Evolutionary conservation across 2,113 vertebrate species (phyloP).

Genomic region (Neolamprologus fasciatus): DNA sequence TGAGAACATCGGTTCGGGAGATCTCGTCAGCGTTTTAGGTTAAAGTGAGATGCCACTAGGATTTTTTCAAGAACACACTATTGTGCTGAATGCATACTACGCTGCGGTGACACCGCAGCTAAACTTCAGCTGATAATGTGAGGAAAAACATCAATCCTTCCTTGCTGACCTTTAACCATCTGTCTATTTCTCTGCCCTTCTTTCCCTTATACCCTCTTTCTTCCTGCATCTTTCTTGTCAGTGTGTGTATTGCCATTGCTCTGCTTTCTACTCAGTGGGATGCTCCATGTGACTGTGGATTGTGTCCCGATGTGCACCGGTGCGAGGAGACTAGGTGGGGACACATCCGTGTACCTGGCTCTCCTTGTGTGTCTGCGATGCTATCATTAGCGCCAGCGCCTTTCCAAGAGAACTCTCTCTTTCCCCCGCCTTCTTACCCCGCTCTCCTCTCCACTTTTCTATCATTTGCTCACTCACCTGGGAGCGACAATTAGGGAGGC

Average conservation of each 20-base stretch:
- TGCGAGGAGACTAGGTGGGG: neutral
- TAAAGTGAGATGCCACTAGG: neutral
- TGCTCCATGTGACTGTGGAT: neutral
- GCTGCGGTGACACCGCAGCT: neutral
- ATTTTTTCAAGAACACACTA: neutral
- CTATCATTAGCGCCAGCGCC: constrained; percentile 45
- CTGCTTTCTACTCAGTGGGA: neutral
- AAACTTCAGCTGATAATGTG: neutral
- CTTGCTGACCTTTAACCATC: constrained; percentile 21
- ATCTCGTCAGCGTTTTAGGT: neutral
- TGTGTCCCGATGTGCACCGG: neutral
- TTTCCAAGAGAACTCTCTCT: neutral
- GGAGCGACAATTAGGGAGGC: constrained; percentile 59
- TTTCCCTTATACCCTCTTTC: neutral
- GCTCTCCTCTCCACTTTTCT: neutral
- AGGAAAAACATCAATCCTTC: neutral
- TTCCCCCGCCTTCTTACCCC: neutral
- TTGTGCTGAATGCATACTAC: neutral
- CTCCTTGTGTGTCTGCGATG: neutral
- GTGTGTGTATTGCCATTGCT: neutral
- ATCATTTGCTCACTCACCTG: constrained; percentile 31
- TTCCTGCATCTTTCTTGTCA: neutral
- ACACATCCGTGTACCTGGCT: neutral
- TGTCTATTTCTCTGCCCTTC: neutral
- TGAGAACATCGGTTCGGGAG: neutral